Base-by-base conservation (phyloP, 2,113 vertebrate species). In the Rhabdomys dilectus region DNA sequence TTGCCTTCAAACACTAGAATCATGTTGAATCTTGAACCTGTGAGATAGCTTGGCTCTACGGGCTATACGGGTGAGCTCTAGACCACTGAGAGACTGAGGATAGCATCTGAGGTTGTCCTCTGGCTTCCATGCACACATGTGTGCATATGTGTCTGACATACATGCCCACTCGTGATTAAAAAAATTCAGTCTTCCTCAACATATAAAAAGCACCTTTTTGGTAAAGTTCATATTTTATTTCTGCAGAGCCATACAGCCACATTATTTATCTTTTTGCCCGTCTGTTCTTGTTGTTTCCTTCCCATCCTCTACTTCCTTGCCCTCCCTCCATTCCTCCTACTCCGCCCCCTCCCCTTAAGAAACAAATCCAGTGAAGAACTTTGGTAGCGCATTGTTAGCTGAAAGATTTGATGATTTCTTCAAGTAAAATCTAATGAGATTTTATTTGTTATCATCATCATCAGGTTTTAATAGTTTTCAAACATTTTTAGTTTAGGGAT, bases 381-480 rank as follows among this genome's bases (percentile, higher is more conserved):
- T 75, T 81, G 76, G 70, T 62, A 91, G 56, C 26, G 53, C 68
- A 45, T 31, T 77, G 53, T 75, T 4, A 85, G 39, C 39, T 93
- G 72, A 91, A 86, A 86, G 19, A 22, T 24, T 66, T 53, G 73
- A 64, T 64, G 24, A 89, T 82, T 91, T 76, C 77, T 62, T 24
- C 84, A 94, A 45, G 64, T 15, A 60, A 93, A 60, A 95, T 93
- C 45, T 78, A 81, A 53, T 64, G 24, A 88, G 45, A 68, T 0
- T 87, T 87, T 62, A 26, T 70, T 60, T 75, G 19, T 45, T 60
- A 80, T 51, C 93, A 86, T 5, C 93, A 86, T 5, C 42, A 87
- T 58, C 94, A 90, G n/a, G 36, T 76, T 95, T 89, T 56, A 86
- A 93, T 8, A 76, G 31, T 70, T 97, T 70, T 68, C 1, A 89